phyloP scores from a whole-genome alignment of 2,797 vertebrate genomes.

The Sebastes nivosus region DNA sequence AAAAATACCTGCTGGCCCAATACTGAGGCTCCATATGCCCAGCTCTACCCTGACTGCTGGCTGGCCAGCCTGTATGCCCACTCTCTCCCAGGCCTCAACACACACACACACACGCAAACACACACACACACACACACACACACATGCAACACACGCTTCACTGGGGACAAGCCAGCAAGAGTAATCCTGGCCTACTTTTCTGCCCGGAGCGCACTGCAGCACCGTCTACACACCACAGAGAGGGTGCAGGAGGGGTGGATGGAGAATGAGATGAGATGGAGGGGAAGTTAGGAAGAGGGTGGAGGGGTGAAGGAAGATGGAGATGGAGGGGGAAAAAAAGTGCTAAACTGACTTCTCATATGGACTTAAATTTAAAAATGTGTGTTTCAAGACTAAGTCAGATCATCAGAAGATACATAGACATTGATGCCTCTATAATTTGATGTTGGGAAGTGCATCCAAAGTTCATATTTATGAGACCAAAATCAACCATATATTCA shows the following conservation, averaged over 20 bases:
- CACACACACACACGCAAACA: conserved; percentile 24
- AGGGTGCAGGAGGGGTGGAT: conserved; percentile 40
- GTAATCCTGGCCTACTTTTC: conserved; percentile 85
- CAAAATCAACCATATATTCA: no score
- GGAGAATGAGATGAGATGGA: conserved; percentile 35
- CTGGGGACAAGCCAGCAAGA: conserved; percentile 85
- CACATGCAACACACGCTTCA: no score
- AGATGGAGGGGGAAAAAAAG: conserved; percentile 29
- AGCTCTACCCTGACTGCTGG: conserved; percentile 68
- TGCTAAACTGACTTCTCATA: no score
- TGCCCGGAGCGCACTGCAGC: conserved; percentile 72
- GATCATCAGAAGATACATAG: no score
- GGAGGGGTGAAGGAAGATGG: conserved; percentile 25
- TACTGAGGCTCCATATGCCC: conserved; percentile 83
- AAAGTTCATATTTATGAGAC: no score
- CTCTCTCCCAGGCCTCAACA: conserved; percentile 60
- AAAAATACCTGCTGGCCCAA: conserved; percentile 85
- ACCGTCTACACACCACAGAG: conserved; percentile 57
- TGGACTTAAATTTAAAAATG: no score
- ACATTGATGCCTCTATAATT: no score
- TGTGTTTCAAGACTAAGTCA: no score
- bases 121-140: no score
- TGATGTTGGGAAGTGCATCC: no score
- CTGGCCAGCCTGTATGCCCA: conserved; percentile 73
- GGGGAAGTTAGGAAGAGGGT: conserved; percentile 30